Conservation (phyloP, 2,888 invertebrate species). For the Sesia apiformis region DNA sequence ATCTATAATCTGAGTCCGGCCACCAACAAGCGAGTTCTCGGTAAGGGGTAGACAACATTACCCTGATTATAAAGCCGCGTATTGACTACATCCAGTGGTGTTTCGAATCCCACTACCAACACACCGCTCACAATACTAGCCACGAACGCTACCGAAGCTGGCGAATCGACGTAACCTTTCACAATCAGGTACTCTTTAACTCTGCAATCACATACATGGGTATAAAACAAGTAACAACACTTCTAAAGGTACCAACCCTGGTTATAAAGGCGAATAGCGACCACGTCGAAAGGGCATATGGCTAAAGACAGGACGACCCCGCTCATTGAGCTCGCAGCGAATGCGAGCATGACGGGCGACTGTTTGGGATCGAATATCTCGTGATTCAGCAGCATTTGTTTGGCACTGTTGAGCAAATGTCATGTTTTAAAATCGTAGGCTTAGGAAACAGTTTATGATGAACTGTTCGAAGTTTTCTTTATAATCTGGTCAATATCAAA, state of each 20-base stretch:
- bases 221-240: background rate
- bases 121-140: conserved; percentile 86
- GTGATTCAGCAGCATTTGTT: conserved; percentile 42
- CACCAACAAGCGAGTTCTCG: too few species aligned
- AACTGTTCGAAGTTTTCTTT: too few species aligned
- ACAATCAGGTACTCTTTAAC: conserved; percentile 39
- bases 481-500: too few species aligned
- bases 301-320: conserved; percentile 82
- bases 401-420: conserved; percentile 33
- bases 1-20: too few species aligned
- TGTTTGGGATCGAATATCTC: conserved; percentile 27
- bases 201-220: conserved; percentile 34
- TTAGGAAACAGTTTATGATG: too few species aligned
- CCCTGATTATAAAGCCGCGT: conserved; percentile 93
- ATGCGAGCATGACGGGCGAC: conserved; percentile 51
- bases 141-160: conserved; percentile 78
- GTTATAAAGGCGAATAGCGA: conserved; percentile 90
- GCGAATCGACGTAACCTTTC: conserved; percentile 59
- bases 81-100: conserved; percentile 90
- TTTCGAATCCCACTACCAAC: conserved; percentile 83
- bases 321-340: conserved; percentile 81
- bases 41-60: conserved; percentile 27
- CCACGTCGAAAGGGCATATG: conserved; percentile 91
- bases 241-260: conserved; percentile 77
- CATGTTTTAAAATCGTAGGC: too few species aligned